Evolutionary conservation across 2,888 invertebrate genomes (phyloP).

Genomic region (Apoda limacodes): DNA sequence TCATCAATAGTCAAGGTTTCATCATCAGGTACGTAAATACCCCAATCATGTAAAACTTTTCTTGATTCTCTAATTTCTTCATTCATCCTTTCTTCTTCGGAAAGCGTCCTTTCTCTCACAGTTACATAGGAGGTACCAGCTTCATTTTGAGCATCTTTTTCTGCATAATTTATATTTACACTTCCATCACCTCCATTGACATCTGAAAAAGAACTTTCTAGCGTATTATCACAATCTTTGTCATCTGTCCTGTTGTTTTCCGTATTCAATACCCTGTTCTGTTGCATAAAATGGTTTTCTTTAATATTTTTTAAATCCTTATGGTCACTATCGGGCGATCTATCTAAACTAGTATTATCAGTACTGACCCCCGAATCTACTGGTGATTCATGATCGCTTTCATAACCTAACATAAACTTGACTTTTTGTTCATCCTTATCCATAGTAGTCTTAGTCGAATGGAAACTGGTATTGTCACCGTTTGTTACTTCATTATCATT

Average conservation of each 20-base stretch:
- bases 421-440: constrained; percentile 43
- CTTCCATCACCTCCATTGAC: constrained; percentile 28
- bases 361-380: constrained; percentile 79
- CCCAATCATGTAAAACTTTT: constrained; percentile 36
- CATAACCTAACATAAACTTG: constrained; percentile 60
- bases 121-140: constrained; percentile 42
- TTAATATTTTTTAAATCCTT: constrained; percentile 37
- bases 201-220: constrained; percentile 52
- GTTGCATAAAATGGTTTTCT: constrained; percentile 48
- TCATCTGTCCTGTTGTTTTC: constrained; percentile 28
- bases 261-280: constrained; percentile 52
- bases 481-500: constrained; percentile 28
- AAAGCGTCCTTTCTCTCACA: constrained; percentile 34
- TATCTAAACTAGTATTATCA: constrained; percentile 77
- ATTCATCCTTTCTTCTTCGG: constrained; percentile 32
- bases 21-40: constrained; percentile 29
- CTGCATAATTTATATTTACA: constrained; percentile 51
- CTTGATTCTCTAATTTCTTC: constrained; percentile 27
- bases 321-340: constrained; percentile 71
- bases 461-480: constrained; percentile 43
- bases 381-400: constrained; percentile 59
- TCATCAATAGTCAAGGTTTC: constrained; percentile 47
- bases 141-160: constrained; percentile 44
- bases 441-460: constrained; percentile 42
- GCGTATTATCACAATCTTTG: constrained; percentile 26